phyloP scores from a whole-genome alignment of 1,140 invertebrate species.

The Drosophila azteca region DNA sequence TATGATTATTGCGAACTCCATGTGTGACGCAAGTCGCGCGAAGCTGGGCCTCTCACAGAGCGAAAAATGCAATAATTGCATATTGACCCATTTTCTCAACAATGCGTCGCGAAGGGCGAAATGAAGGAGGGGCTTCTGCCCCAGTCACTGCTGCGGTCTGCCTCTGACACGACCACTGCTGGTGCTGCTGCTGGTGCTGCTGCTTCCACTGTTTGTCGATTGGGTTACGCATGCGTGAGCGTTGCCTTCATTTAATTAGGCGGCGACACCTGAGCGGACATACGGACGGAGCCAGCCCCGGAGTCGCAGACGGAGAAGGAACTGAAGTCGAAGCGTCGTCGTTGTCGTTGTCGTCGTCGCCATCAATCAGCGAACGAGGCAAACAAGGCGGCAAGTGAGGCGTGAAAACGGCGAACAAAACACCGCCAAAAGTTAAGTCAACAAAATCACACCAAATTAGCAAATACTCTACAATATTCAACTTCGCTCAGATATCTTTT shows the following conservation, averaged over 20 bases:
- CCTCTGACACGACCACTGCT: not conserved
- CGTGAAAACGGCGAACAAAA: slow-evolving; percentile 70
- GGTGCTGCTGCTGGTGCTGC: slow-evolving; percentile 1
- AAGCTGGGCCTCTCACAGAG: slow-evolving; percentile 37
- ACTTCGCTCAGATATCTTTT: too few relatives aligned
- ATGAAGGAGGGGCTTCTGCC: slow-evolving; percentile 3
- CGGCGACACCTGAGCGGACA: slow-evolving; percentile 69
- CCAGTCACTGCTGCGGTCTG: too few relatives aligned
- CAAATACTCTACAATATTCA: too few relatives aligned
- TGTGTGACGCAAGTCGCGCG: slow-evolving; percentile 41
- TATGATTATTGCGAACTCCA: slow-evolving; percentile 52
- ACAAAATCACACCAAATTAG: not conserved
- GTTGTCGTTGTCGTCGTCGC: slow-evolving; percentile 35
- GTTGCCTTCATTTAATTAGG: slow-evolving; percentile 80
- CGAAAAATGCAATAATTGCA: slow-evolving; percentile 73
- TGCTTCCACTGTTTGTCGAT: slow-evolving; percentile 44
- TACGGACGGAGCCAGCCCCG: slow-evolving; percentile 12
- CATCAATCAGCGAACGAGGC: slow-evolving; percentile 74
- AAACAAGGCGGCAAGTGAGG: slow-evolving; percentile 71
- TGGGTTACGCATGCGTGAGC: slow-evolving; percentile 78
- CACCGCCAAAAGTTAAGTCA: slow-evolving; percentile 6
- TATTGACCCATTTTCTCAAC: slow-evolving; percentile 76
- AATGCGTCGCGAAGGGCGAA: slow-evolving; percentile 46
- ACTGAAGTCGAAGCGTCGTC: slow-evolving; percentile 7
- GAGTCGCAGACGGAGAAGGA: slow-evolving; percentile 15